Base-by-base conservation (phyloP, 1,140 invertebrate genomes). In the Myzus persicae region DNA sequence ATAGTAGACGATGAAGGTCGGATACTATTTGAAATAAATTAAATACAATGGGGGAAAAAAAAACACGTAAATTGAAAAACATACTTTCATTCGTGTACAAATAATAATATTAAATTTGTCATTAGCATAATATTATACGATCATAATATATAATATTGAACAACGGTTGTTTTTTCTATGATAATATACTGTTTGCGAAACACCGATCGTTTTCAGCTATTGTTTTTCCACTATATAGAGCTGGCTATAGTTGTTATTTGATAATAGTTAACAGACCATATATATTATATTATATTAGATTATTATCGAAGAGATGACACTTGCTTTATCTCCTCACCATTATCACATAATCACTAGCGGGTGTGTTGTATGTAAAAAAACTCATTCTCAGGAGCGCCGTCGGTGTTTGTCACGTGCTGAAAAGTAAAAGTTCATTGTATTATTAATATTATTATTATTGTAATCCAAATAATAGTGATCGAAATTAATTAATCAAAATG, bases 41-140 rank as follows among this genome's bases (percentile, higher is more conserved):
- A 92, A 92, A 84, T 84, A 92, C 91, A 92, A 92, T 92, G 81
- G 91, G 81, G 51, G 51, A 44, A 42, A 36, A 91, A 91, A 92
- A 92, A 44, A 82, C 76, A 51, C n/a, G 44, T 84, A 92, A 91
- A 81, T 46, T 24, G 90, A 76, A 91, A 91, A 91, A 91, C 90
- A 81, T 88, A 81, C 67, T 91, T 91, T 91, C 90, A 22, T 91
- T 91, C 90, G 26, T 91, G 54, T 59, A 59, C 20, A 90, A 38
- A 26, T 90, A 38, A 59, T 51, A 90, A n/a, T 90, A 90, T 51
- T 90, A 59, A 9, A 20, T 48, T 36, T 84, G 8, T 40, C 22
- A 82, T 82, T 38, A 82, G 81, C 81, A 82, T 82, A 82, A 24
- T 82, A 40, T 22, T 81, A 81, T 38, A 18, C 7, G 22, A 82